Evolutionary conservation across 2,797 vertebrate genomes (phyloP).

Genomic region (Serranus cabrilla): DNA sequence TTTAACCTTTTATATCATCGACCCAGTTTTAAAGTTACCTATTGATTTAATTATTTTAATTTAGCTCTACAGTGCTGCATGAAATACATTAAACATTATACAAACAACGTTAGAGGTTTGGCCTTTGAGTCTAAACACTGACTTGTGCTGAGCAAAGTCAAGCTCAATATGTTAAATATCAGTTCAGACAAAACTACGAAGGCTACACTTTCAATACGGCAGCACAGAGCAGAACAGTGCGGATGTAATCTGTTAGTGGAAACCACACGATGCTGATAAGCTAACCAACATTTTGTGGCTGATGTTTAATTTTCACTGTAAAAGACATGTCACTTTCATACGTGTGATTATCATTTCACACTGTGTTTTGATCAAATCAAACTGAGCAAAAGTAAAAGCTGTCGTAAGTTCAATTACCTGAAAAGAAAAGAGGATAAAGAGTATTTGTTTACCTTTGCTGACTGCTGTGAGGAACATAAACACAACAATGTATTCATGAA

Average conservation of each 20-base stretch:
- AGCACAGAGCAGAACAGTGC: neutral
- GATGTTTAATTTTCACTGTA: constrained; percentile 8
- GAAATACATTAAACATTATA: neutral
- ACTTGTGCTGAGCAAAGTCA: no score
- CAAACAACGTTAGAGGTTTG: neutral
- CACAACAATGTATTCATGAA: constrained; percentile 31
- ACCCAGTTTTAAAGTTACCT: neutral
- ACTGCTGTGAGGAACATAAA: constrained; percentile 45
- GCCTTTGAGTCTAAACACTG: accelerated
- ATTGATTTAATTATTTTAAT: neutral
- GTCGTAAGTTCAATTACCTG: accelerated
- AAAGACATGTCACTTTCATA: constrained; percentile 14
- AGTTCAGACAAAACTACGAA: neutral
- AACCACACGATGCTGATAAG: constrained; percentile 74
- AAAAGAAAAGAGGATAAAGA: neutral
- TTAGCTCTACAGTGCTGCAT: neutral
- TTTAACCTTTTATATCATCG: neutral
- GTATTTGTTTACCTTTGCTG: constrained; percentile 62
- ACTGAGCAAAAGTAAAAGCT: neutral
- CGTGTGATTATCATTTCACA: neutral
- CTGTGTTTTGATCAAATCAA: neutral
- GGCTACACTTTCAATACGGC: accelerated
- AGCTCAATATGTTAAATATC: neutral
- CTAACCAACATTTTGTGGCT: constrained; percentile 57
- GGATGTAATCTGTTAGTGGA: constrained; percentile 27